A percentile compares a stretch with the other conserved stretches of the same genome.
These are phyloP conservation scores for Olivierus martensii DNA, from an alignment of 1,140 invertebrate species.

Conservation along the genomic window DNA sequence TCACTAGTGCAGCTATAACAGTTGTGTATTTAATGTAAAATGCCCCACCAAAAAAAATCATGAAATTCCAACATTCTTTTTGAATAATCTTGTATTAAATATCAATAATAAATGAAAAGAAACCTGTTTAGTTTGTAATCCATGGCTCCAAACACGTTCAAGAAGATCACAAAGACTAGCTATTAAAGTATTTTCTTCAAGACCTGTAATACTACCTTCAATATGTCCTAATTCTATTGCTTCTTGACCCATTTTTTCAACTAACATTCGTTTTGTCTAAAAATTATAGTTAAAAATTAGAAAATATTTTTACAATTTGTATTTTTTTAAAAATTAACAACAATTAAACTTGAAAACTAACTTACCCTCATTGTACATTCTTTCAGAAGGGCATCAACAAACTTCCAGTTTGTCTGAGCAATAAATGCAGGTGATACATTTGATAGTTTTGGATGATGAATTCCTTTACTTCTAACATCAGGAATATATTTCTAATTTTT, in stretches of 20 bases:
- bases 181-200: conserved; percentile 96
- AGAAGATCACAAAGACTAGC: conserved; percentile 93
- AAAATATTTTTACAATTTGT: not conserved
- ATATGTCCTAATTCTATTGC: conserved; percentile 65
- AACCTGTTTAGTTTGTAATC: conserved; percentile 80
- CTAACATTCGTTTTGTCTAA: conserved; percentile 92
- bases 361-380: conserved; percentile 35
- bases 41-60: too few species aligned
- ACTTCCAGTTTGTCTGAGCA: conserved; percentile 96
- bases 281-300: too few species aligned
- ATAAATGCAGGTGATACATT: conserved; percentile 51
- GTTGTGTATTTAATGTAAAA: too few species aligned
- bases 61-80: too few species aligned
- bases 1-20: too few species aligned
- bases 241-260: conserved; percentile 96
- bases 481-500: conserved; percentile 30
- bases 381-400: conserved; percentile 84
- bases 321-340: too few species aligned
- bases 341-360: not conserved
- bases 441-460: conserved; percentile 29
- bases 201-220: conserved; percentile 43
- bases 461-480: conserved; percentile 27
- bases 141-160: conserved; percentile 96
- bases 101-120: too few species aligned
- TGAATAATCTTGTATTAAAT: too few species aligned